A percentile compares a stretch with the other conserved stretches of the same genome.
phyloP scores from a whole-genome alignment of 2,888 invertebrate genomes.

The Diaphora mendica region DNA sequence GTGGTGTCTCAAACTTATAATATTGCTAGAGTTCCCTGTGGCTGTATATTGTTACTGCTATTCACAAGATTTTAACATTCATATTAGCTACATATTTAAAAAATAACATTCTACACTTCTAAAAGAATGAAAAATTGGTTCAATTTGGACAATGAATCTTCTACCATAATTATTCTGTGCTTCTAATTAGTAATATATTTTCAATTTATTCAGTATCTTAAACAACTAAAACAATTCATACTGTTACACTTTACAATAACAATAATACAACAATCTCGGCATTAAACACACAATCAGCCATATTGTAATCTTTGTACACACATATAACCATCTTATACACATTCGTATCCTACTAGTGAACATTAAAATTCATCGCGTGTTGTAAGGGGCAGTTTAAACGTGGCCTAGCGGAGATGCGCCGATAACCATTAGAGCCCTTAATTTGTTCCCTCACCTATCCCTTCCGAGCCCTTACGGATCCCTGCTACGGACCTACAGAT shows the following conservation, averaged over 20 bases:
- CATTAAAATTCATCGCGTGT: conserved; percentile 84
- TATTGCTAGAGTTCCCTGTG: not conserved
- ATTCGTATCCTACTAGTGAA: conserved; percentile 45
- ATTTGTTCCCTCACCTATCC: conserved; percentile 86
- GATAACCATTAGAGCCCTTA: conserved; percentile 86
- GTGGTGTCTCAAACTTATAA: not conserved
- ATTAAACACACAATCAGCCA: conserved; percentile 13
- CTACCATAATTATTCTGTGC: too few species aligned
- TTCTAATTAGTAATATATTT: too few species aligned
- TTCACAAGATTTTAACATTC: too few species aligned
- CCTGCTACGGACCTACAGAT: conserved; percentile 66
- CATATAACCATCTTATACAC: conserved; percentile 20
- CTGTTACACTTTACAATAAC: not conserved
- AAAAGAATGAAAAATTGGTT: too few species aligned
- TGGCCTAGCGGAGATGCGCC: conserved; percentile 73
- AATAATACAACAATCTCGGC: conserved; percentile 5
- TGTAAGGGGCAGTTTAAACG: conserved; percentile 74
- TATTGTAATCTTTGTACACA: conserved; percentile 9
- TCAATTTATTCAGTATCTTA: too few species aligned
- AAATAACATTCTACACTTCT: too few species aligned
- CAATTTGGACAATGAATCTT: too few species aligned
- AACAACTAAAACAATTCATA: not conserved
- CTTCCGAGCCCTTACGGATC: conserved; percentile 83
- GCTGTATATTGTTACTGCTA: too few species aligned
- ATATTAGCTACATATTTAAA: too few species aligned